Conservation (phyloP, 2,797 vertebrate genomes). For the Melanotaenia maccullochi region DNA sequence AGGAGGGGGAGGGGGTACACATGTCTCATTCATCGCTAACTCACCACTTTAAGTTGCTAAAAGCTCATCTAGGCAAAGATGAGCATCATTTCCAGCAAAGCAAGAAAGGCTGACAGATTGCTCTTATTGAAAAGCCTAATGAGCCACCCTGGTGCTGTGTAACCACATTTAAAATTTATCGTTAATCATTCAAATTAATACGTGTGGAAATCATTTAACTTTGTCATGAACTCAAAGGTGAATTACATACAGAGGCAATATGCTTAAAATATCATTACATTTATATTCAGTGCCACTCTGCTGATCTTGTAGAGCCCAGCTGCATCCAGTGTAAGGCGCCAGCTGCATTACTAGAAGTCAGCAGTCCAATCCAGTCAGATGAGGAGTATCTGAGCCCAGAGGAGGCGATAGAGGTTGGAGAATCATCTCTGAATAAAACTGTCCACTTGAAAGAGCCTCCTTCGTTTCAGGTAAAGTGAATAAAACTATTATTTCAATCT, state of each 20-base stretch:
- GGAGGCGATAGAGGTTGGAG: conserved; percentile 84
- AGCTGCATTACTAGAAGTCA: conserved; percentile 59
- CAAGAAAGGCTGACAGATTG: conserved; percentile 37
- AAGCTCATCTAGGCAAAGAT: conserved; percentile 30
- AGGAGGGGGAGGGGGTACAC: neutral
- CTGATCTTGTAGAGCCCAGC: conserved; percentile 64
- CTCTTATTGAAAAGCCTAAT: conserved; percentile 28
- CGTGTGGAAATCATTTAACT: conserved; percentile 41
- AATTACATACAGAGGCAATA: conserved; percentile 8
- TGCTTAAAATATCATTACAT: neutral
- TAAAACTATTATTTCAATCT: neutral
- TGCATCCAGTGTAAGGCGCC: conserved; percentile 63
- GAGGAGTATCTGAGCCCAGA: conserved; percentile 91
- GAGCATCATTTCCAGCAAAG: neutral
- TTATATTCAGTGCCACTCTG: neutral
- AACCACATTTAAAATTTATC: conserved; percentile 43
- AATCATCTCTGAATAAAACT: conserved; percentile 61
- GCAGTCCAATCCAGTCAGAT: conserved; percentile 85
- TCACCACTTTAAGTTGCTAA: conserved; percentile 44
- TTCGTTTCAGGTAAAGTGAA: conserved; percentile 86
- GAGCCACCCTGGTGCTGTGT: neutral
- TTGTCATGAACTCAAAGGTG: conserved; percentile 21
- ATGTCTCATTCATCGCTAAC: conserved; percentile 39
- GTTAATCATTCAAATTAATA: conserved; percentile 38
- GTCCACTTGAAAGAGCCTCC: conserved; percentile 87